These are phyloP conservation scores for Coelinius sp. DNA, from an alignment of 2,888 invertebrate species.

Conservation along the genomic window DNA sequence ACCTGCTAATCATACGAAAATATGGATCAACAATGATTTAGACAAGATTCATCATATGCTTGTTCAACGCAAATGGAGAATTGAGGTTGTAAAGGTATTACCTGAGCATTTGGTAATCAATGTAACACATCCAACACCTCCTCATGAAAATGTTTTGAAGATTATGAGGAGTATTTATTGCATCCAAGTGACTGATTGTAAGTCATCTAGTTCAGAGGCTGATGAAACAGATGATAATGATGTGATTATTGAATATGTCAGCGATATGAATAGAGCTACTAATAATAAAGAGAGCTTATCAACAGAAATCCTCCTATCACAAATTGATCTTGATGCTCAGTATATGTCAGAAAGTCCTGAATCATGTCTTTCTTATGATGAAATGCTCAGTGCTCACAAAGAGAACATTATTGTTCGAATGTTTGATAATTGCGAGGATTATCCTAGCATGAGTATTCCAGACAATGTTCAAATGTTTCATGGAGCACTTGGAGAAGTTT, in stretches of 20 bases:
- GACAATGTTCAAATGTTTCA: neutral
- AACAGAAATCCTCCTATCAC: neutral
- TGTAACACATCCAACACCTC: neutral
- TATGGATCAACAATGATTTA: slow-evolving; percentile 74
- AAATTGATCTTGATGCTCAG: slow-evolving; percentile 1
- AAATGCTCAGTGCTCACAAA: neutral
- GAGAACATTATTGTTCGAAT: neutral
- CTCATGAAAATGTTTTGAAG: neutral
- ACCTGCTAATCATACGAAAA: slow-evolving; percentile 61
- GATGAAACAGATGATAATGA: neutral
- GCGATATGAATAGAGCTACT: neutral
- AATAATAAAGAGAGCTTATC: no score
- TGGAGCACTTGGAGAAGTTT: slow-evolving; percentile 6
- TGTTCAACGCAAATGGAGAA: slow-evolving; percentile 74
- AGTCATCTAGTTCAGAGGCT: neutral
- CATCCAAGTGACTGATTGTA: neutral
- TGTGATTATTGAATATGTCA: neutral
- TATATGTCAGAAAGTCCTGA: slow-evolving; percentile 6
- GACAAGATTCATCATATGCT: slow-evolving; percentile 76
- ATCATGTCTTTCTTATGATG: neutral
- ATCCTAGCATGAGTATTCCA: neutral
- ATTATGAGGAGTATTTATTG: neutral
- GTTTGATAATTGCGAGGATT: neutral
- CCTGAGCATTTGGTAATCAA: neutral
- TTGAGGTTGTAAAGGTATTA: slow-evolving; percentile 67